These are phyloP conservation scores for Hetaerina titia DNA, from an alignment of 2,888 invertebrate species.

Conservation along the genomic window DNA sequence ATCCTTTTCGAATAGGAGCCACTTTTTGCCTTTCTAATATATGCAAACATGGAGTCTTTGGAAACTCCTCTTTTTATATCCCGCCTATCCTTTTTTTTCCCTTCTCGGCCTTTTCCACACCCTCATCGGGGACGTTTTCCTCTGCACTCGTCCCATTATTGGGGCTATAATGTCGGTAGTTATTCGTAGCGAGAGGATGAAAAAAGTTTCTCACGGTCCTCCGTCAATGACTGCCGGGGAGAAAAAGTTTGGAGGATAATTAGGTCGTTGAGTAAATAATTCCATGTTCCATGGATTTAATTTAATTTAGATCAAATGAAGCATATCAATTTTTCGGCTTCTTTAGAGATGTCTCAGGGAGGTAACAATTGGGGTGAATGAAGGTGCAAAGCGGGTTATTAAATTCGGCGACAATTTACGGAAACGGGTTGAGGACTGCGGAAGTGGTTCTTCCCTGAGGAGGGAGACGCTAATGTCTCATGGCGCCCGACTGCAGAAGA, in stretches of 20 bases:
- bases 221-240: slow-evolving; percentile 40
- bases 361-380: not conserved
- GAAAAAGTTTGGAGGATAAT: slow-evolving; percentile 34
- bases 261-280: slow-evolving; percentile 57
- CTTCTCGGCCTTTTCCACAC: not conserved
- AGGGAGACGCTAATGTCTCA: not conserved
- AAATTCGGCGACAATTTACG: not conserved
- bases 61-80: not conserved
- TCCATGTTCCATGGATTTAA: not conserved
- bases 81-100: not conserved
- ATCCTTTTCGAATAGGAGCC: not conserved
- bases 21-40: slow-evolving; percentile 43
- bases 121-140: not conserved
- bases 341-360: not conserved
- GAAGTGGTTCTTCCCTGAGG: not conserved
- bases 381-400: not conserved
- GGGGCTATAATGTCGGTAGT: slow-evolving; percentile 52
- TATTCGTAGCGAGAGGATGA: slow-evolving; percentile 22
- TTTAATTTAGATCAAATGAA: slow-evolving; percentile 27
- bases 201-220: slow-evolving; percentile 59
- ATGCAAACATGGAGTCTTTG: slow-evolving; percentile 52
- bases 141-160: slow-evolving; percentile 1
- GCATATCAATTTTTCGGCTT: slow-evolving; percentile 12
- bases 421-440: not conserved
- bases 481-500: not conserved